Conservation (phyloP, 2,888 invertebrate genomes). For the Conistra vaccinii region DNA sequence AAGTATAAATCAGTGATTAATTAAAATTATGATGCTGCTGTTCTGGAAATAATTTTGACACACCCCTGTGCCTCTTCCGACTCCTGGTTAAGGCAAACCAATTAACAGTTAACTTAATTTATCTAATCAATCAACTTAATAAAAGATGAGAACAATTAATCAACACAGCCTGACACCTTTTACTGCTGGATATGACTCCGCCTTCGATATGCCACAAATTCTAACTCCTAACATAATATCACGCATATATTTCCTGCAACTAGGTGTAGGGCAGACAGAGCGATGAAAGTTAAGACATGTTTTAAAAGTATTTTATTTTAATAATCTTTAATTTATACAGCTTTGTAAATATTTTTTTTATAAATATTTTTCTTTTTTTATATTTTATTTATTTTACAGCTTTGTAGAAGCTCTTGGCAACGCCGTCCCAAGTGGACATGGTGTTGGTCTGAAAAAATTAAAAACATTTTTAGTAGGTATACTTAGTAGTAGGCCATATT, state of each 20-base stretch:
- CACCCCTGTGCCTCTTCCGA: neutral
- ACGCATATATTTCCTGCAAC: neutral
- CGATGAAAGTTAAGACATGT: neutral
- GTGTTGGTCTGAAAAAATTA: constrained; percentile 71
- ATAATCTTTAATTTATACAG: neutral
- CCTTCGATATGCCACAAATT: neutral
- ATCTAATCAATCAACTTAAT: neutral
- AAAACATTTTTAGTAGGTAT: neutral
- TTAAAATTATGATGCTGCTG: neutral
- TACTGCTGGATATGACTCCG: neutral
- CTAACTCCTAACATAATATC: neutral
- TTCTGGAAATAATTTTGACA: neutral
- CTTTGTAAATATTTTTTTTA: no score
- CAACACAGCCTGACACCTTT: neutral
- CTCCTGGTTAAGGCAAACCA: neutral
- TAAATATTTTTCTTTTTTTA: no score
- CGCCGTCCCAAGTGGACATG: constrained; percentile 65
- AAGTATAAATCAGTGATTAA: neutral
- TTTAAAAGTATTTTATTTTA: constrained; percentile 1
- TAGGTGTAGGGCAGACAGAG: neutral
- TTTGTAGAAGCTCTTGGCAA: constrained; percentile 69
- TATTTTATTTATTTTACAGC: constrained; percentile 44
- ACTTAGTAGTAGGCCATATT: no score
- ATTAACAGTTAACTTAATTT: neutral
- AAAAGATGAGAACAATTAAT: neutral